Evolutionary conservation across 2,888 invertebrate species (phyloP), one percentile per base, ranked within the genome.

Genomic region (Adela reaumurella): DNA sequence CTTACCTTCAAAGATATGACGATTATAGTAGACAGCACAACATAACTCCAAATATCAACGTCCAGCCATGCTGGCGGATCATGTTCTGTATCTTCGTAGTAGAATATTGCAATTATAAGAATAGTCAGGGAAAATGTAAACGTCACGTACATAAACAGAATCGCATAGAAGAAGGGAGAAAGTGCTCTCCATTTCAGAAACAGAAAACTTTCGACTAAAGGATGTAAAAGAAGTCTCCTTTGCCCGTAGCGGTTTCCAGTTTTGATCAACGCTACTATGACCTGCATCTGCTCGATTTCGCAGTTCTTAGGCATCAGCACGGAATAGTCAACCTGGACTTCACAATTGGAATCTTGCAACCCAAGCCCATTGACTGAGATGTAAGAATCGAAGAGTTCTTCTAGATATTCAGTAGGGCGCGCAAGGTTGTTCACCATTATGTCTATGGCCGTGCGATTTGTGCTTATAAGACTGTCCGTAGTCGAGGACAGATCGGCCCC

Each of bases 141-240:
- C 5, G 81, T 49, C 0, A 70, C 63, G 54, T 82, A 83, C 6
- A 81, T 59, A 4, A 68, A 62, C 50, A 83, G 70, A 8, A 81
- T 77, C 1, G 70, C 65, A 51, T 80, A 81, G 58, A 83, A 83
- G 57, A 83, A 81, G 28, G 76, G 72, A 42, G 79, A 58, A 14
- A 83, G 57, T 2, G 77, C 81, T 49, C 71, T 74, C 83, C 83
- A 84, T 63, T 83, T 83, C 2, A 83, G 59, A 52, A 68, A 76
- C 1, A 84, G 59, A 55, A 83, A 83, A 53, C 82, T 82, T 59
- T 83, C 82, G 2, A 82, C 67, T 43, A 83, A 61, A 0, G 83
- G 84, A 62, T 84, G 83, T 1, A 83, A 70, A 0, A 84, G 62
- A 1, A 83, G 58, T 29, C 63, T 65, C 49, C 70, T 72, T 51